phyloP scores from a whole-genome alignment of 2,888 invertebrate species.

The Polietes domitor region DNA sequence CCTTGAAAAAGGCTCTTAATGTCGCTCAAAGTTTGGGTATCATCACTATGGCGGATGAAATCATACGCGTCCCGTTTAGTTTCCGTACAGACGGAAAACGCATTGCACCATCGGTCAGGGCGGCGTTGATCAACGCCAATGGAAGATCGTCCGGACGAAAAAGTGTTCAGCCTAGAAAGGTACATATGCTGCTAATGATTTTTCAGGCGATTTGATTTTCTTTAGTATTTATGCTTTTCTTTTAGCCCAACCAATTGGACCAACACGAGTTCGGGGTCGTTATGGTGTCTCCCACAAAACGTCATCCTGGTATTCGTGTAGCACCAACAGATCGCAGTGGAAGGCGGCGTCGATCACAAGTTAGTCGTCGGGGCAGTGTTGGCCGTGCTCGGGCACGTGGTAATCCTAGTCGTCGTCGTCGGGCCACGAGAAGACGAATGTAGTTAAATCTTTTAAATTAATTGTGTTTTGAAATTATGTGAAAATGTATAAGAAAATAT shows the following conservation, averaged over 20 bases:
- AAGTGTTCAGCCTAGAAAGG: not conserved
- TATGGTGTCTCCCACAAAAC: not conserved
- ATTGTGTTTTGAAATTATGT: not conserved
- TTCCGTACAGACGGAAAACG: slow-evolving; percentile 36
- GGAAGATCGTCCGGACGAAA: not conserved
- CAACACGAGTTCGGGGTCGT: not conserved
- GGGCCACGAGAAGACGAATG: not conserved
- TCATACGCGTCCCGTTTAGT: slow-evolving; percentile 62
- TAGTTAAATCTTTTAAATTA: not conserved
- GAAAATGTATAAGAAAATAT: not conserved
- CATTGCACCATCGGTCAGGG: not conserved
- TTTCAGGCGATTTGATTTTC: not conserved
- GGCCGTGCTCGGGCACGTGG: not conserved
- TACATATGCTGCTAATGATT: not conserved
- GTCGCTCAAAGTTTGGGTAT: slow-evolving; percentile 66
- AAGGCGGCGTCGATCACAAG: not conserved
- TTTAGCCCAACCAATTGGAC: not conserved
- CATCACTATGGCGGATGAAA: slow-evolving; percentile 56
- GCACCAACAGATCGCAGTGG: not conserved
- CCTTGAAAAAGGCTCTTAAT: slow-evolving; percentile 57
- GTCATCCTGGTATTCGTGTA: not conserved
- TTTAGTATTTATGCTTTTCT: not conserved
- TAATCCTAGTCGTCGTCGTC: not conserved
- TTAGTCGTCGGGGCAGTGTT: not conserved
- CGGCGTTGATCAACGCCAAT: not conserved